Conservation (phyloP, 2,797 vertebrate species). For the Clarias fuscus region DNA sequence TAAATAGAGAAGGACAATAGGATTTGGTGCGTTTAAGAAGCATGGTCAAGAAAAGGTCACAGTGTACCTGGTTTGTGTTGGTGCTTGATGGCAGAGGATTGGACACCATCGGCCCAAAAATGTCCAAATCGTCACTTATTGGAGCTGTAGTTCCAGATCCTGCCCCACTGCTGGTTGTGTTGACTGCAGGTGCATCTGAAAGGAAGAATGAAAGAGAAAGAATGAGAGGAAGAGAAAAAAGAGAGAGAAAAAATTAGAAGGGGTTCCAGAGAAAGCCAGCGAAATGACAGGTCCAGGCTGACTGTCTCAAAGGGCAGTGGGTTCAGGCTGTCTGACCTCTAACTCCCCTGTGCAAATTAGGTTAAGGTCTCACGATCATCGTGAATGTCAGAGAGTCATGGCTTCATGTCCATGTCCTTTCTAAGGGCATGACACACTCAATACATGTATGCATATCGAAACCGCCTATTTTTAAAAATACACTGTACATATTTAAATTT, state of each 20-base stretch:
- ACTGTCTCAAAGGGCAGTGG: conserved; percentile 38
- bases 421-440: background rate
- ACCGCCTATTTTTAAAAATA: background rate
- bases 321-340: conserved; percentile 20
- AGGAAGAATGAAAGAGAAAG: conserved; percentile 9
- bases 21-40: background rate
- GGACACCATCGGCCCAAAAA: conserved; percentile 97
- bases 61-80: conserved; percentile 65
- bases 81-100: conserved; percentile 86
- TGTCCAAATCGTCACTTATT: conserved; percentile 87
- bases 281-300: conserved; percentile 26
- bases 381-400: conserved; percentile 34
- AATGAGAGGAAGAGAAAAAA: background rate
- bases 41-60: background rate
- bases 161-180: conserved; percentile 76
- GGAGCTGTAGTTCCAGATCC: conserved; percentile 66
- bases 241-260: background rate
- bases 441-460: background rate
- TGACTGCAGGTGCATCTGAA: conserved; percentile 82
- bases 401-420: background rate
- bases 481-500: background rate
- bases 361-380: conserved; percentile 12
- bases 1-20: background rate
- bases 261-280: background rate
- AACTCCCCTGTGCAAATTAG: conserved; percentile 17